Conservation (phyloP, 1,140 invertebrate species). For the Ptiloglossa arizonensis region DNA sequence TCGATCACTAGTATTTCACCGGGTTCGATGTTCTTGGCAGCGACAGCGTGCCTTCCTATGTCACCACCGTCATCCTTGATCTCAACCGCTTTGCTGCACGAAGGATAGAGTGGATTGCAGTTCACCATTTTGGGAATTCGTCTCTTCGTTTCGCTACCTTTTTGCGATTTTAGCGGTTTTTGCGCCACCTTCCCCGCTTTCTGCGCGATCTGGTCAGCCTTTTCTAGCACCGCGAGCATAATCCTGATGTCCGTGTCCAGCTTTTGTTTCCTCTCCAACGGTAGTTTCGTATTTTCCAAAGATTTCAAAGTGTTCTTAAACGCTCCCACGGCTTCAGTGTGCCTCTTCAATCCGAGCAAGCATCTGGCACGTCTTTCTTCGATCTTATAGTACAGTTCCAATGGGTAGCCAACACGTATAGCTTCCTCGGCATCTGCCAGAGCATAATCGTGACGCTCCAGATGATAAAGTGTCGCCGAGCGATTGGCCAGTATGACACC, state of each 20-base stretch:
- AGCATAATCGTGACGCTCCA: constrained; percentile 86
- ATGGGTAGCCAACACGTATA: constrained; percentile 87
- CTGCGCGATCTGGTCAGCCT: constrained; percentile 79
- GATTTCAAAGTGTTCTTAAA: constrained; percentile 85
- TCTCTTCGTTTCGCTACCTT: constrained; percentile 65
- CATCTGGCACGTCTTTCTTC: constrained; percentile 90
- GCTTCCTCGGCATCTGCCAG: constrained; percentile 88
- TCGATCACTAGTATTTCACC: constrained; percentile 89
- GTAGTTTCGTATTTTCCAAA: constrained; percentile 85
- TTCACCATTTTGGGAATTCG: constrained; percentile 70
- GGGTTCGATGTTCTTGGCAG: constrained; percentile 84
- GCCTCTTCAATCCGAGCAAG: constrained; percentile 87
- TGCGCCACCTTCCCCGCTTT: constrained; percentile 67
- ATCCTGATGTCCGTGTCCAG: constrained; percentile 86
- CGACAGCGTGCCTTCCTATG: constrained; percentile 85
- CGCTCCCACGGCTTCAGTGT: constrained; percentile 85
- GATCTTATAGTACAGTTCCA: constrained; percentile 89
- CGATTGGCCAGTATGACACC: constrained; percentile 92
- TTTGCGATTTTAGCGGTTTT: constrained; percentile 50
- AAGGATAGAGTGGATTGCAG: constrained; percentile 82
- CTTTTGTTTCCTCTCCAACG: constrained; percentile 85
- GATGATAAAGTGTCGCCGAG: constrained; percentile 92
- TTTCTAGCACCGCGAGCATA: constrained; percentile 87
- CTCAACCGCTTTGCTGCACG: constrained; percentile 83
- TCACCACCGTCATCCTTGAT: constrained; percentile 80